Percentiles rank a stretch among this genome's conserved stretches.
These are phyloP conservation scores for Myripristis jacobus DNA, from an alignment of 2,797 vertebrate genomes.

Conservation along the genomic window DNA sequence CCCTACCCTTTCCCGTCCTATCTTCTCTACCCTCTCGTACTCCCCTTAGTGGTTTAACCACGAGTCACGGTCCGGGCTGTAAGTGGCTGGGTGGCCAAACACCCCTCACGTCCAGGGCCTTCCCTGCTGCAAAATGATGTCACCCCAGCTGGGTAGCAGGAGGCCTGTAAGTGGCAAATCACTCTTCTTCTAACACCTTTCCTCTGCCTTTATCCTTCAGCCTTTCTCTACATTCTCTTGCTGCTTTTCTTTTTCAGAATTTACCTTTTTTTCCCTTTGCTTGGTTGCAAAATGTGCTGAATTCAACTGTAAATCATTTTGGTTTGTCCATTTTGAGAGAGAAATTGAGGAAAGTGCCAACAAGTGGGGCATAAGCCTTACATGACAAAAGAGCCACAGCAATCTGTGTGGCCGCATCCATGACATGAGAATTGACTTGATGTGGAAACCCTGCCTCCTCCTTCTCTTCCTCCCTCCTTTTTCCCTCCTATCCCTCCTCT, in stretches of 20 bases:
- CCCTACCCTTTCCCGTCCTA: constrained; percentile 12
- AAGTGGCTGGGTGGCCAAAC: constrained; percentile 93
- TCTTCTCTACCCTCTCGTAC: constrained; percentile 26
- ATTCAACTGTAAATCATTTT: constrained; percentile 39
- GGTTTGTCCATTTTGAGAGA: constrained; percentile 70
- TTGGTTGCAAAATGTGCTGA: constrained; percentile 50
- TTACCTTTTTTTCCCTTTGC: constrained; percentile 37
- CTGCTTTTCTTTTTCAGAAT: constrained; percentile 19
- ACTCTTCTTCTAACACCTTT: constrained; percentile 41
- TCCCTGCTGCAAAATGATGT: constrained; percentile 59
- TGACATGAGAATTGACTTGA: constrained; percentile 82
- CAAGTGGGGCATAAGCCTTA: constrained; percentile 53
- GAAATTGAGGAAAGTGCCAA: constrained; percentile 59
- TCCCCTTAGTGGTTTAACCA: constrained; percentile 43
- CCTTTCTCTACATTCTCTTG: constrained; percentile 16
- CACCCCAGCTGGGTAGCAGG: constrained; percentile 60
- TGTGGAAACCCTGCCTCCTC: constrained; percentile 83
- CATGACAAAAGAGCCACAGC: constrained; percentile 63
- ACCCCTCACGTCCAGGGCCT: constrained; percentile 79
- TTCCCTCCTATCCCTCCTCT: constrained; percentile 81
- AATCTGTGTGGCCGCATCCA: constrained; percentile 63
- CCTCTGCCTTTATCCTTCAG: constrained; percentile 27
- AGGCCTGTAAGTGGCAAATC: constrained; percentile 95
- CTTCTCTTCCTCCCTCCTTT: constrained; percentile 65
- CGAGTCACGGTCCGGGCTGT: constrained; percentile 88